Evolutionary conservation across 2,888 invertebrate genomes (phyloP), one percentile per base, ranked within the genome.

Genomic region (Neocrepidodera transversa): DNA sequence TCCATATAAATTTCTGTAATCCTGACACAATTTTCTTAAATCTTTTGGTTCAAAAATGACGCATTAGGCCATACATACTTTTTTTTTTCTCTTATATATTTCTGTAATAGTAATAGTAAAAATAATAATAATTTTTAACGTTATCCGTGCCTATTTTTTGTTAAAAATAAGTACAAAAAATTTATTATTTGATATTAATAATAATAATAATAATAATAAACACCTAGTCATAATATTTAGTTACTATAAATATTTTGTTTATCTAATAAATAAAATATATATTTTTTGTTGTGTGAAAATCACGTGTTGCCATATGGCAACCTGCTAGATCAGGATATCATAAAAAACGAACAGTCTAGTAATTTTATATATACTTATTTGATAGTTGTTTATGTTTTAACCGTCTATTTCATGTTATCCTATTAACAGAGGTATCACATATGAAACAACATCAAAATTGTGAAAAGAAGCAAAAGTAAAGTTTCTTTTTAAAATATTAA

Each of bases 281-380:
- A n/a, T n/a, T n/a, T n/a, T n/a, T 43, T 23, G 10, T 13, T 20
- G 16, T 43, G 43, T 43, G 43, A 43, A 43, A 43, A 18, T 43
- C 43, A 43, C 43, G 43, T 43, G 43, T 43, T 43, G 43, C 43
- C 43, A 43, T 43, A 43, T 43, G 43, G 43, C 43, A 43, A 43
- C 43, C 23, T 43, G 20, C 18, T 36, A 13, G n/a, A 36, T 1
- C 50, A 50, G 36, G 50, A 17, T 36, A 17, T 1, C 50, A 50
- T 7, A 18, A 50, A 1, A n/a, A 20, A 2, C 4, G n/a, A 11
- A 10, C n/a, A 50, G 36, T 18, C 7, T 7, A 13, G 2, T 10
- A 10, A 28, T 28, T 28, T 28, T 5, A 28, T 7, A 28, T 7
- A 7, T 10, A 10, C 6, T 10, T 28, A 10, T 28, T 18, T 4